phyloP scores from a whole-genome alignment of 2,888 invertebrate species.

The Myopa tessellatipennis region DNA sequence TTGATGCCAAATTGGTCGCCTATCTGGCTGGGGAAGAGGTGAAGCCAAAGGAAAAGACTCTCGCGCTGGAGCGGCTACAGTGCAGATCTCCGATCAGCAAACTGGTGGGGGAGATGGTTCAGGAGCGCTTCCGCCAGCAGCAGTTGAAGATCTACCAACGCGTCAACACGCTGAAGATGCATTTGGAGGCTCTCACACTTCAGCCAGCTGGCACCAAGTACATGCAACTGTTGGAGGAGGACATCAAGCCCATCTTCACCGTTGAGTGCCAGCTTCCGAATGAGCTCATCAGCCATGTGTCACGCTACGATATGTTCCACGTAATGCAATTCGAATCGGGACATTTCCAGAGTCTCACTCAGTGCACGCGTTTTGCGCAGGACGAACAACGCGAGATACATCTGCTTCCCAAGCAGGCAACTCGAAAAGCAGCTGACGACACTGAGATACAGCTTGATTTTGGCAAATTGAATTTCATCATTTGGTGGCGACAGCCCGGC shows the following conservation, averaged over 20 bases:
- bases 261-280: constrained; percentile 61
- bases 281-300: constrained; percentile 57
- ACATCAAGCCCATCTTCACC: constrained; percentile 62
- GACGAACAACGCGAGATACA: constrained; percentile 56
- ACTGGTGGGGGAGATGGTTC: constrained; percentile 24
- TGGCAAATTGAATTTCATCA: constrained; percentile 58
- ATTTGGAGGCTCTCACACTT: constrained; percentile 60
- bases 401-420: constrained; percentile 39
- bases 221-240: constrained; percentile 59
- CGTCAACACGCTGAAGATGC: constrained; percentile 57
- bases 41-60: constrained; percentile 50
- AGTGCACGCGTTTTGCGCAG: constrained; percentile 62
- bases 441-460: constrained; percentile 40
- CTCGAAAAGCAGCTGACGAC: constrained; percentile 22
- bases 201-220: constrained; percentile 62
- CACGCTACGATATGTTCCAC: constrained; percentile 59
- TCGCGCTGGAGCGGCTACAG: constrained; percentile 50
- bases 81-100: constrained; percentile 39
- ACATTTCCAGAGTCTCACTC: constrained; percentile 62
- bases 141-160: constrained; percentile 55
- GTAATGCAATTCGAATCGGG: constrained; percentile 65
- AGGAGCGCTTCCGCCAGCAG: constrained; percentile 38
- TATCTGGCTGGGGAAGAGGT: constrained; percentile 55
- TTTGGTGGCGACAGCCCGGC: constrained; percentile 65
- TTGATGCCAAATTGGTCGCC: constrained; percentile 61